Conservation (phyloP, 2,888 invertebrate genomes). For the Disparrhopalites patrizii region DNA sequence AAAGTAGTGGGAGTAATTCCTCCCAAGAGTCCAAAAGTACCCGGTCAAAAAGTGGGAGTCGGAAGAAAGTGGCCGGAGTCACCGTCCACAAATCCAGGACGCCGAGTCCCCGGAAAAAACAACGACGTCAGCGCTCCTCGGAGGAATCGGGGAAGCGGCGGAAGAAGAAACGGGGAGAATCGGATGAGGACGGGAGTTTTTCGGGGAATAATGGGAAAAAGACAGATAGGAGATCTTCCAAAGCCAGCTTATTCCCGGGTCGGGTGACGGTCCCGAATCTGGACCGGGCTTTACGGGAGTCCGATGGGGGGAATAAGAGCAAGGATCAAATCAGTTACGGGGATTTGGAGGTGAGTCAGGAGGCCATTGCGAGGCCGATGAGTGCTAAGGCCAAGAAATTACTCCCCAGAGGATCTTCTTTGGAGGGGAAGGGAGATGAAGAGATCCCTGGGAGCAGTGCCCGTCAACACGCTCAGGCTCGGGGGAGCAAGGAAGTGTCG, state of each 20-base stretch:
- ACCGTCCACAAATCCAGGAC: neutral
- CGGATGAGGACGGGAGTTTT: neutral
- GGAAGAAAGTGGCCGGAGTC: neutral
- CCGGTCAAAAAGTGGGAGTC: neutral
- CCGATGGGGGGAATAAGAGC: conserved; percentile 11
- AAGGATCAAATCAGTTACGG: conserved; percentile 42
- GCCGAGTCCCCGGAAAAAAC: conserved; percentile 7
- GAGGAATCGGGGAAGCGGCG: neutral
- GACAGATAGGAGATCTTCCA: neutral
- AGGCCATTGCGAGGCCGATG: conserved; percentile 37
- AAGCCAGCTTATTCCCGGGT: conserved; percentile 4
- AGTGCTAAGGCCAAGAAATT: conserved; percentile 44
- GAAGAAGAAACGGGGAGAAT: neutral
- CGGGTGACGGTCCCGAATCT: neutral
- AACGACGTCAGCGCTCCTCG: conserved; percentile 1
- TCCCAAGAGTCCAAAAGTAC: neutral
- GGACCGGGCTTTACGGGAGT: neutral
- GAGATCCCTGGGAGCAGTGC: neutral
- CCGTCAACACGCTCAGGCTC: neutral
- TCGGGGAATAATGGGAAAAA: neutral
- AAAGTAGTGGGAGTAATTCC: neutral
- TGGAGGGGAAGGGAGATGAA: neutral
- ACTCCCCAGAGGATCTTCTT: conserved; percentile 17
- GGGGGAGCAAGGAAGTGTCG: neutral
- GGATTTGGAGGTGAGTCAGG: conserved; percentile 44